Base-by-base conservation (phyloP, 2,113 vertebrate species). In the Zootoca vivipara region DNA sequence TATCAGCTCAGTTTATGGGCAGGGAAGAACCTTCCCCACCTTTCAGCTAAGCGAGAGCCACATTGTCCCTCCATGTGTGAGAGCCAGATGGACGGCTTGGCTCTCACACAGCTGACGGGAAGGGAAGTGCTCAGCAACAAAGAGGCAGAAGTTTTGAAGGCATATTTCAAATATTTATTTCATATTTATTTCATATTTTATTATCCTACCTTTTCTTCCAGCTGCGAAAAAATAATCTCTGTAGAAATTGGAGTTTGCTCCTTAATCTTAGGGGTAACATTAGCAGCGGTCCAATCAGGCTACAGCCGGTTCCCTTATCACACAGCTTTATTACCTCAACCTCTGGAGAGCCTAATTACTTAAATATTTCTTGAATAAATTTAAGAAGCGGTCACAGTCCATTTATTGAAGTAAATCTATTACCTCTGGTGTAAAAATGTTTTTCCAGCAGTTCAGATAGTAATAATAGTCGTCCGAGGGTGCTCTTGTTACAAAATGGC, bases 361-460 rank as follows among this genome's bases (percentile, higher is more conserved):
- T 92, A 91, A 91, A 65, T 81, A 38, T 86, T 85, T 86, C 85
- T 87, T 75, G 77, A 92, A 89, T 82, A 90, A 75, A 93, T 90
- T 91, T 89, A 65, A 91, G 86, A 87, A 89, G 65, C 6, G 70
- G 40, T 72, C 35, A 90, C 28, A 91, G 82, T 73, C 73, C 73
- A 83, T 89, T 87, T 89, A 26, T 90, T 70, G 87, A 91, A 64
- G 33, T 86, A 77, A 26, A 83, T 81, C 46, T 40, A 79, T 83
- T 70, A 82, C 35, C 33, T 81, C 26, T 74, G 83, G 12, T 88
- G 35, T 83, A 94, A 86, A 89, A 83, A 38, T n/a, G 26, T 80
- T 70, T n/a, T 65, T 9, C 33, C 16, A 82, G 83, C 90, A 82
- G 33, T 78, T 86, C 8, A 33, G 75, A 33, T 62, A 52, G 46